A percentile compares a stretch with the other conserved stretches of the same genome.
Evolutionary conservation across 2,113 vertebrate species (phyloP).

Genomic region (Sinosuthora webbiana): DNA sequence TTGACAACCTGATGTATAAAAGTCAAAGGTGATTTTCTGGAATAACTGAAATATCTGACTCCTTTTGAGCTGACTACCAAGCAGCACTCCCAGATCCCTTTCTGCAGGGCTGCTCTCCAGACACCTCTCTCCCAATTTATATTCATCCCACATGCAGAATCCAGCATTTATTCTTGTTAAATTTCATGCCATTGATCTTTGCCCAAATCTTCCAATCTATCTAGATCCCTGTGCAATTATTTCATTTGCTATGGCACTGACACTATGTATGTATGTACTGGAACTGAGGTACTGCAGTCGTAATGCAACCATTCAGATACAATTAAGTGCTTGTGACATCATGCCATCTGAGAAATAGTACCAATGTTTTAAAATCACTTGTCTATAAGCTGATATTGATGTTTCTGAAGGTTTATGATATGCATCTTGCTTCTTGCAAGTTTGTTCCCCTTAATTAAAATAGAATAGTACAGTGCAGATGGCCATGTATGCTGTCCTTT

Average conservation of each 20-base stretch:
- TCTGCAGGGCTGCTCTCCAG: not conserved
- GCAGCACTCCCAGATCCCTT: not conserved
- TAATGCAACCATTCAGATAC: not conserved
- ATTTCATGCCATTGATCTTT: not conserved
- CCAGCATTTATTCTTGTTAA: not conserved
- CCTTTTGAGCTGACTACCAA: rapidly evolving
- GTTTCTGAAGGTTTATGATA: not conserved
- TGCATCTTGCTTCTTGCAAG: not conserved
- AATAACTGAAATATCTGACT: not conserved
- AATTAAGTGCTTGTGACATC: not conserved
- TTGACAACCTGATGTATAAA: not conserved
- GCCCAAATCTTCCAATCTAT: not conserved
- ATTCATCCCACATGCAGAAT: not conserved
- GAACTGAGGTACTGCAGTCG: not conserved
- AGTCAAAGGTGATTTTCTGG: not conserved
- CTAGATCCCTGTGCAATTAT: not conserved
- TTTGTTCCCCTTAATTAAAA: not conserved
- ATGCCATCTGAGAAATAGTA: not conserved
- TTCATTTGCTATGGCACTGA: not conserved
- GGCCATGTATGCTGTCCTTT: not conserved
- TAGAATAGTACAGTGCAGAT: not conserved
- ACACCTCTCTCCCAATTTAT: not conserved
- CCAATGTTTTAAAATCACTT: not conserved
- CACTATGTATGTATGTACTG: not conserved
- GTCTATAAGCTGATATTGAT: not conserved